Evolutionary conservation across 2,113 vertebrate genomes (phyloP).

Genomic region (Mandrillus leucophaeus): DNA sequence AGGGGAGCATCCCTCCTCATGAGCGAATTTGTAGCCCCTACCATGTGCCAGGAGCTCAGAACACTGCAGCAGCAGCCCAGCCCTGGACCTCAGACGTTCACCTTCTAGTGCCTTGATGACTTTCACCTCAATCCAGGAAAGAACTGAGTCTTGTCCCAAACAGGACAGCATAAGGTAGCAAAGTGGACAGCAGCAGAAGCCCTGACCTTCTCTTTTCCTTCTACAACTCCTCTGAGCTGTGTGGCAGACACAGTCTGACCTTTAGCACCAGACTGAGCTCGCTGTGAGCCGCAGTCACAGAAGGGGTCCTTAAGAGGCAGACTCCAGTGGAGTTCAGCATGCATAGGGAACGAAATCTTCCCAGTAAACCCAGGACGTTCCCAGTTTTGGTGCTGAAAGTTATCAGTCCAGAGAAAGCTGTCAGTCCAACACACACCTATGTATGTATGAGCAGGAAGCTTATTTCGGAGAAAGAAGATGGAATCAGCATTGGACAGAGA

Average conservation of each 20-base stretch:
- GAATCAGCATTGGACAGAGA: not conserved
- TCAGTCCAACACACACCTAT: not conserved
- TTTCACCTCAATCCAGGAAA: too few relatives aligned
- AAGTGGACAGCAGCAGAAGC: not conserved
- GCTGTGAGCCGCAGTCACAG: not conserved
- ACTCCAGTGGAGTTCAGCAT: not conserved
- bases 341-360: not conserved
- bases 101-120: not conserved
- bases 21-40: rapidly evolving
- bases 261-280: not conserved
- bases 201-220: not conserved
- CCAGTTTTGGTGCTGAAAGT: not conserved
- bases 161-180: not conserved
- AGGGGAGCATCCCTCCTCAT: not conserved
- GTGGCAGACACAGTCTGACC: not conserved
- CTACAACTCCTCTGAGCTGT: not conserved
- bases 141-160: not conserved
- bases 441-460: not conserved
- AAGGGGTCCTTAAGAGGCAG: not conserved
- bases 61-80: not conserved
- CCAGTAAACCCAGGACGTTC: not conserved
- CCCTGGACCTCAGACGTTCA: rapidly evolving
- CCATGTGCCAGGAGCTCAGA: not conserved
- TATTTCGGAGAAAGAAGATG: too few relatives aligned
- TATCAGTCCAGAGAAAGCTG: not conserved